Conservation (phyloP, 2,888 invertebrate genomes). For the Rotaria sp. region DNA sequence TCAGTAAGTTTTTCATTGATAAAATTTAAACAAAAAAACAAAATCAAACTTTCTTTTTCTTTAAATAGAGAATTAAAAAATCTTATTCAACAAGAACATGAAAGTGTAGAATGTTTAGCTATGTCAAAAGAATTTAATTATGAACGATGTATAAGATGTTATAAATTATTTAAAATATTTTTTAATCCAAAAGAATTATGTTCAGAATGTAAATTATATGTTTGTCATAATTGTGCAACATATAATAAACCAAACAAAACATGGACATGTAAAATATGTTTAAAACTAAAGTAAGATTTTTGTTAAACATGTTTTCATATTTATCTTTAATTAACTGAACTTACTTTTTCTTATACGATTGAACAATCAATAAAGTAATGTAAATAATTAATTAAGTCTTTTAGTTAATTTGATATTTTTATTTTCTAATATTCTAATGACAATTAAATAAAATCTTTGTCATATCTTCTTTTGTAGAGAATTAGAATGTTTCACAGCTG, state of each 20-base stretch:
- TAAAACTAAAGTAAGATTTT: slow-evolving; percentile 48
- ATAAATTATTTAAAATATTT: slow-evolving; percentile 49
- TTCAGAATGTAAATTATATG: slow-evolving; percentile 47
- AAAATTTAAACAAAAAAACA: not conserved
- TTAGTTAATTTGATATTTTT: no score
- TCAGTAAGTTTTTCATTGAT: slow-evolving; percentile 44
- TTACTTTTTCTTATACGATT: no score
- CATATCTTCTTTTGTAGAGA: slow-evolving; percentile 44
- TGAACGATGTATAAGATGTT: slow-evolving; percentile 51
- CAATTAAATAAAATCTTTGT: no score
- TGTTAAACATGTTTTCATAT: no score
- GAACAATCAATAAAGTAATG: no score
- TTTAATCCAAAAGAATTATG: slow-evolving; percentile 52
- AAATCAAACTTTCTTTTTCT: not conserved
- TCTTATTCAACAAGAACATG: slow-evolving; percentile 46
- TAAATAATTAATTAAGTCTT: no score
- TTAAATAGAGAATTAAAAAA: slow-evolving; percentile 48
- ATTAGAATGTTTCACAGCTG: slow-evolving; percentile 46
- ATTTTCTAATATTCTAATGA: no score
- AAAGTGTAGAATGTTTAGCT: slow-evolving; percentile 45
- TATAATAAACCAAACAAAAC: slow-evolving; percentile 46
- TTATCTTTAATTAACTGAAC: no score
- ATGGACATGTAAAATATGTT: slow-evolving; percentile 51
- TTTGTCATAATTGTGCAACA: slow-evolving; percentile 52
- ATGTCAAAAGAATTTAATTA: slow-evolving; percentile 48